Evolutionary conservation across 2,888 invertebrate genomes (phyloP).

Genomic region (Empis livida): DNA sequence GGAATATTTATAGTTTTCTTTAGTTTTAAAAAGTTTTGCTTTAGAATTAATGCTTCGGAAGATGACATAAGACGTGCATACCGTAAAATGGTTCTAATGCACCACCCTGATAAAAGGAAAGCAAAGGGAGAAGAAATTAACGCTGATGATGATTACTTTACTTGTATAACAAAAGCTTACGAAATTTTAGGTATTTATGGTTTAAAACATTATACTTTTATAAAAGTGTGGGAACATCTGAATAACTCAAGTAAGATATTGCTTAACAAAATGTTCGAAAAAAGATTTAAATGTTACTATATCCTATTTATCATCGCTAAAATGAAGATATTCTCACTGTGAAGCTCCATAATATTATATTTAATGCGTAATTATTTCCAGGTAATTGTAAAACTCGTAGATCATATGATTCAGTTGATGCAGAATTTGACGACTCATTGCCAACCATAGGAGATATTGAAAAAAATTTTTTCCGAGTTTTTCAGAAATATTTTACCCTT

Average conservation of each 20-base stretch:
- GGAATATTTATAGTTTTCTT: background rate
- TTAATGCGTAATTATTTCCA: conserved; percentile 8
- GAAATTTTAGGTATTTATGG: conserved; percentile 62
- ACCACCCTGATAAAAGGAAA: conserved; percentile 97
- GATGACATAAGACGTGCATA: conserved; percentile 92
- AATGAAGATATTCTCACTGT: too few species aligned
- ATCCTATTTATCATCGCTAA: too few species aligned
- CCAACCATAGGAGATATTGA: conserved; percentile 66
- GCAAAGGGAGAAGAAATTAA: conserved; percentile 76
- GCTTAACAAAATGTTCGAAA: too few species aligned
- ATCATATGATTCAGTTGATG: conserved; percentile 95
- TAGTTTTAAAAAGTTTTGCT: conserved; percentile 9
- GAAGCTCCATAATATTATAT: too few species aligned
- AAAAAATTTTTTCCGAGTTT: conserved; percentile 62
- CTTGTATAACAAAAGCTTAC: conserved; percentile 96
- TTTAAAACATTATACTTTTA: too few species aligned
- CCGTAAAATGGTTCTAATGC: conserved; percentile 76
- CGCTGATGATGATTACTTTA: conserved; percentile 92
- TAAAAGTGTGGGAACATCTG: too few species aligned
- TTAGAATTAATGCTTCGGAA: conserved; percentile 75
- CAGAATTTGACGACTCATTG: conserved; percentile 77
- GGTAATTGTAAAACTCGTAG: conserved; percentile 70
- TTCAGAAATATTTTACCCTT: conserved; percentile 54
- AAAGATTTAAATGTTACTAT: too few species aligned
- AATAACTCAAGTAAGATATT: too few species aligned